Conservation (phyloP, 2,888 invertebrate genomes). For the Hydropsyche betteni region DNA sequence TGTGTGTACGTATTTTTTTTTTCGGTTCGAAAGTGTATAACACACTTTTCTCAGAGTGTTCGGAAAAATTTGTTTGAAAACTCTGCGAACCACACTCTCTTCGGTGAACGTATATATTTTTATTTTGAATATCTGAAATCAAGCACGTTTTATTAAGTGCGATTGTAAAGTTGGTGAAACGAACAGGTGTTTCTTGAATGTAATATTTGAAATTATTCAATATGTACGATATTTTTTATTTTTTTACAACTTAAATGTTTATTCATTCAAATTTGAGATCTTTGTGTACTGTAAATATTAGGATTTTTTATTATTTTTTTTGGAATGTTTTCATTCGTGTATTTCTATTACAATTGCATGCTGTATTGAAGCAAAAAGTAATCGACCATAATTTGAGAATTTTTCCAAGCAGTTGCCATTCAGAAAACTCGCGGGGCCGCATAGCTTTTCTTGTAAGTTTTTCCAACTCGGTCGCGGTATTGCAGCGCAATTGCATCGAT, state of each 20-base stretch:
- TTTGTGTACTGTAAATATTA: too few relatives aligned
- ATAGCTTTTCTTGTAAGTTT: constrained; percentile 32
- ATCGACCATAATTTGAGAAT: constrained; percentile 24
- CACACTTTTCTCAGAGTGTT: constrained; percentile 29
- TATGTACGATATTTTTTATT: too few relatives aligned
- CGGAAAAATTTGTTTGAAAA: constrained; percentile 32
- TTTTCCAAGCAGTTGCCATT: constrained; percentile 18
- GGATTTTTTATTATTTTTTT: too few relatives aligned
- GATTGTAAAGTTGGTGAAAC: too few relatives aligned
- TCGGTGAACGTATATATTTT: background rate
- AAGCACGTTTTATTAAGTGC: background rate
- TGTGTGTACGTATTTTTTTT: background rate
- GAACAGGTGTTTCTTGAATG: too few relatives aligned
- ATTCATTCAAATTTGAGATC: too few relatives aligned
- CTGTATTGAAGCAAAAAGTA: background rate
- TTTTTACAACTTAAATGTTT: too few relatives aligned
- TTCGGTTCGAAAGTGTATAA: constrained; percentile 15
- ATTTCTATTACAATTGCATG: too few relatives aligned
- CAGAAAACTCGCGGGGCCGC: constrained; percentile 2
- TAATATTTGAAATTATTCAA: too few relatives aligned
- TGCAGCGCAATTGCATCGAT: constrained; percentile 30
- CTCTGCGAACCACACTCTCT: background rate
- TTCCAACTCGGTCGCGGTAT: constrained; percentile 1
- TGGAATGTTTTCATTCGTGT: too few relatives aligned
- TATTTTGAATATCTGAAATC: constrained; percentile 23